These are phyloP conservation scores for Cydia pomonella DNA, from an alignment of 1,140 invertebrate genomes.

Conservation along the genomic window DNA sequence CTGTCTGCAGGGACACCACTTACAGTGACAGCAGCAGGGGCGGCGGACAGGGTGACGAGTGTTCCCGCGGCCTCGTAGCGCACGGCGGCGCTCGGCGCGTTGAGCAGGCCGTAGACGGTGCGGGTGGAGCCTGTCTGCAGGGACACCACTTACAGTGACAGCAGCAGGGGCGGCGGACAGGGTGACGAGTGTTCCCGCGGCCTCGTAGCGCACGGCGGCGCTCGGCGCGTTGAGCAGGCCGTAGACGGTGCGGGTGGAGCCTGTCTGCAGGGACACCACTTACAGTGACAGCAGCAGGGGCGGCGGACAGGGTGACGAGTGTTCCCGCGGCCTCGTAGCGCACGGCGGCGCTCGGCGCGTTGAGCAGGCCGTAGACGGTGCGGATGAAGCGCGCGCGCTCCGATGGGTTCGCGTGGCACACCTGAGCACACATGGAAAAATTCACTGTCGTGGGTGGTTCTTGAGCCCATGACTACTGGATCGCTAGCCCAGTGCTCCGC, in stretches of 20 bases:
- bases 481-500: too few relatives aligned
- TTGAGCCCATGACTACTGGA: too few relatives aligned
- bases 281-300: slow-evolving; percentile 97
- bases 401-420: slow-evolving; percentile 97
- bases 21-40: slow-evolving; percentile 97
- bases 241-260: neutral
- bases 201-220: slow-evolving; percentile 79
- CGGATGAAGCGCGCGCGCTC: slow-evolving; percentile 98
- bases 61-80: slow-evolving; percentile 94
- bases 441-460: too few relatives aligned
- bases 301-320: slow-evolving; percentile 98
- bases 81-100: too few relatives aligned
- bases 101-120: neutral
- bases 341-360: slow-evolving; percentile 97
- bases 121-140: neutral
- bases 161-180: slow-evolving; percentile 97
- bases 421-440: too few relatives aligned
- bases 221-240: too few relatives aligned
- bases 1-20: too few relatives aligned
- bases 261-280: neutral
- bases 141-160: slow-evolving; percentile 86
- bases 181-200: slow-evolving; percentile 99
- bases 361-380: slow-evolving; percentile 98
- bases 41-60: slow-evolving; percentile 98
- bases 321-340: slow-evolving; percentile 99